A percentile compares a stretch with the other conserved stretches of the same genome.
phyloP scores from a whole-genome alignment of 2,113 vertebrate species.

The Rhegmatorhina hoffmannsi region DNA sequence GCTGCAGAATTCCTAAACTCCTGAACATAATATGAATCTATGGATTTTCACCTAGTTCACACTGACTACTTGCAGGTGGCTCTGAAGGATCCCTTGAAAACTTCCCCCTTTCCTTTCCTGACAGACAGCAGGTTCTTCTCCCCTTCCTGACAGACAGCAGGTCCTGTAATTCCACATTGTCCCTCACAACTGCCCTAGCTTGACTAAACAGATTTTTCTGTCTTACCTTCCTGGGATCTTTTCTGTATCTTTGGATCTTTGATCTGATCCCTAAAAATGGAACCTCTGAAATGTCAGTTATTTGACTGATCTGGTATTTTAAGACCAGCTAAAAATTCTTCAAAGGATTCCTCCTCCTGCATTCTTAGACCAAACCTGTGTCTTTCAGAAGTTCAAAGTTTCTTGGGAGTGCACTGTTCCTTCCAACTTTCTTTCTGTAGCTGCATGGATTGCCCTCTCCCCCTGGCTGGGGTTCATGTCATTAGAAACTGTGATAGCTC shows the following conservation, averaged over 20 bases:
- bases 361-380: background rate
- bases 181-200: background rate
- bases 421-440: background rate
- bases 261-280: background rate
- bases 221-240: background rate
- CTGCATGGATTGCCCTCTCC: conserved; percentile 19
- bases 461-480: conserved; percentile 11
- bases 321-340: conserved; percentile 44
- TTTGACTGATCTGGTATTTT: conserved; percentile 3
- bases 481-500: conserved; percentile 12
- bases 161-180: background rate
- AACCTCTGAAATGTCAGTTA: background rate
- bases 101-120: background rate
- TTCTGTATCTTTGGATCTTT: background rate
- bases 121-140: background rate
- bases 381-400: conserved; percentile 17
- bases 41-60: background rate
- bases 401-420: background rate
- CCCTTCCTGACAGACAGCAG: background rate
- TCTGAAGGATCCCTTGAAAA: background rate
- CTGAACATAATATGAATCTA: background rate
- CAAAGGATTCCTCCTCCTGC: conserved; percentile 13
- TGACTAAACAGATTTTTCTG: background rate
- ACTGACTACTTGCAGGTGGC: background rate
- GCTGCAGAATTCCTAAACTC: background rate